Percentiles rank a stretch among this genome's conserved stretches.
Conservation (phyloP, 2,888 invertebrate genomes). For the Caenorhabditis sulstoni region DNA sequence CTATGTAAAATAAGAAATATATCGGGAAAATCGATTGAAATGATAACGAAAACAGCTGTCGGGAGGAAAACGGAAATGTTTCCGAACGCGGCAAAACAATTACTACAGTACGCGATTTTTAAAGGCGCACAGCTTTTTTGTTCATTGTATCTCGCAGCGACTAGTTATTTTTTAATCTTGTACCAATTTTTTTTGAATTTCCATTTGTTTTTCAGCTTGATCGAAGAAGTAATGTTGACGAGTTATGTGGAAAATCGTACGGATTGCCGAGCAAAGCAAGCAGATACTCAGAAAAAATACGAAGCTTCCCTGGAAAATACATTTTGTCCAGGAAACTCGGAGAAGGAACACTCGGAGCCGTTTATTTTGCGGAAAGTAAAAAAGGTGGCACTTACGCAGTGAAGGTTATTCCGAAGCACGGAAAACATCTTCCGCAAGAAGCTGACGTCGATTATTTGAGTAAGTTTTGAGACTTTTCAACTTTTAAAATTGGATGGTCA, state of each 20-base stretch:
- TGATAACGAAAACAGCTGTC: background rate
- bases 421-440: constrained; percentile 44
- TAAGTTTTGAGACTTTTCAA: constrained; percentile 19
- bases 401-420: constrained; percentile 46
- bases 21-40: background rate
- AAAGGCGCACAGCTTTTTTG: constrained; percentile 14
- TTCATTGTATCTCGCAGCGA: too few species aligned
- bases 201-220: constrained; percentile 24
- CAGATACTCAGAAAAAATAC: constrained; percentile 44
- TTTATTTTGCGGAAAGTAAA: constrained; percentile 29
- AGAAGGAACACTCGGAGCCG: constrained; percentile 48
- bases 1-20: background rate
- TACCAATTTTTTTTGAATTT: background rate
- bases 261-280: constrained; percentile 41
- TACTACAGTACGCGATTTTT: constrained; percentile 7
- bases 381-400: constrained; percentile 47
- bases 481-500: too few species aligned
- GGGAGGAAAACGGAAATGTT: too few species aligned
- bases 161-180: background rate
- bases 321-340: constrained; percentile 42
- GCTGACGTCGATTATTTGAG: constrained; percentile 57
- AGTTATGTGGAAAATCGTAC: constrained; percentile 39
- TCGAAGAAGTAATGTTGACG: constrained; percentile 32
- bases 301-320: constrained; percentile 28
- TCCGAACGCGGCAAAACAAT: background rate